Conservation (phyloP, 2,888 invertebrate species). For the Eristalis arbustorum region DNA sequence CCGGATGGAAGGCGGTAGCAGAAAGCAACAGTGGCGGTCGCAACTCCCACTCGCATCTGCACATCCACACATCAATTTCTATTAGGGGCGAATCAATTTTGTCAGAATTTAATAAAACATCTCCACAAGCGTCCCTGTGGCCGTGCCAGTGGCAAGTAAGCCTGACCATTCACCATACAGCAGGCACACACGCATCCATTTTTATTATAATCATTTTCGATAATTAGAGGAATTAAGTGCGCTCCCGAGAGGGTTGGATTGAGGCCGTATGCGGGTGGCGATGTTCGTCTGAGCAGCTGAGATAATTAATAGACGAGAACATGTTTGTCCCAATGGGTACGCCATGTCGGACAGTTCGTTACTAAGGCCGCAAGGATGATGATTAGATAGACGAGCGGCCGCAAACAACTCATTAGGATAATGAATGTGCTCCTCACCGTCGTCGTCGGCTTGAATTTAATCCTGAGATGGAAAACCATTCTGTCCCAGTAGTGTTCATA, state of each 20-base stretch:
- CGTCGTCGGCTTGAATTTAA: slow-evolving; percentile 28
- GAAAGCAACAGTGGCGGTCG: not conserved
- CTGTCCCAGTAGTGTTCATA: slow-evolving; percentile 44
- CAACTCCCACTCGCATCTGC: not conserved
- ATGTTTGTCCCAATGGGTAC: slow-evolving; percentile 28
- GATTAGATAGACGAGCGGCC: slow-evolving; percentile 47
- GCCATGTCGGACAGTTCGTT: slow-evolving; percentile 30
- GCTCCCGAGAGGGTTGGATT: slow-evolving; percentile 9
- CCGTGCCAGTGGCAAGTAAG: not conserved
- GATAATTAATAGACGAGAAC: slow-evolving; percentile 58
- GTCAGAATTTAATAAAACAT: slow-evolving; percentile 42
- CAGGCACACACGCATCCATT: slow-evolving; percentile 19
- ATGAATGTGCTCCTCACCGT: slow-evolving; percentile 41
- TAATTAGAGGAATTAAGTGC: slow-evolving; percentile 58
- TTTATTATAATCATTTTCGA: slow-evolving; percentile 57
- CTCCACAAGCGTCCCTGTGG: not conserved
- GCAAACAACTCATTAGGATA: slow-evolving; percentile 65
- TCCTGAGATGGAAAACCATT: slow-evolving; percentile 44
- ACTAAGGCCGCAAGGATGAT: slow-evolving; percentile 24
- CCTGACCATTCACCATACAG: slow-evolving; percentile 4
- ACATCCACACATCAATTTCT: slow-evolving; percentile 19
- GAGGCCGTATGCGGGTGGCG: not conserved
- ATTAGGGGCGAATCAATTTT: slow-evolving; percentile 55
- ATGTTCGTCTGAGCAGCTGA: slow-evolving; percentile 23
- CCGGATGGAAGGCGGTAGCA: not conserved